Evolutionary conservation across 2,113 vertebrate genomes (phyloP).

Genomic region (Hippoglossus stenolepis): DNA sequence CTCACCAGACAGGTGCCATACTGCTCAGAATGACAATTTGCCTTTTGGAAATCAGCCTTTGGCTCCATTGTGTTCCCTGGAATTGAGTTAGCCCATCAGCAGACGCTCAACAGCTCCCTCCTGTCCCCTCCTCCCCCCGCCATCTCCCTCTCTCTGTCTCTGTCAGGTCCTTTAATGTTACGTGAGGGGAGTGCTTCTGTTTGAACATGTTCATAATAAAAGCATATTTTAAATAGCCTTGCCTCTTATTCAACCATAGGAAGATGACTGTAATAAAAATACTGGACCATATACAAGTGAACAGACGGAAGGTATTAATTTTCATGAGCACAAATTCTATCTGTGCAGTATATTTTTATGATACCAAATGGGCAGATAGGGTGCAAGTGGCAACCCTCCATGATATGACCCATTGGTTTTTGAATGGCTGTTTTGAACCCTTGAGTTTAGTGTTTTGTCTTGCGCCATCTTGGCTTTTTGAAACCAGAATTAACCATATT

Average conservation of each 20-base stretch:
- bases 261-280: conserved; percentile 19
- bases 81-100: conserved; percentile 72
- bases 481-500: too few relatives aligned
- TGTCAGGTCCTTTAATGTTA: conserved; percentile 44
- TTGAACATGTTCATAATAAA: conserved; percentile 30
- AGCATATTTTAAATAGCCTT: conserved; percentile 33
- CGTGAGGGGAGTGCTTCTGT: conserved; percentile 32
- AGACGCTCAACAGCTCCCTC: conserved; percentile 55
- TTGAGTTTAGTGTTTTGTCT: too few relatives aligned
- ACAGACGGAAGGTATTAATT: conserved; percentile 11
- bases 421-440: not conserved
- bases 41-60: conserved; percentile 73
- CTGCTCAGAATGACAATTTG: conserved; percentile 74
- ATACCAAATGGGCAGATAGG: conserved; percentile 1
- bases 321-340: not conserved
- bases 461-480: too few relatives aligned
- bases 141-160: conserved; percentile 10
- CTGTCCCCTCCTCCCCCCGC: not conserved
- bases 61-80: conserved; percentile 69
- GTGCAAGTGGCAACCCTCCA: too few relatives aligned
- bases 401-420: not conserved
- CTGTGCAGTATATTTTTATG: conserved; percentile 8
- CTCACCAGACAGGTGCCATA: conserved; percentile 68
- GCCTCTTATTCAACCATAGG: conserved; percentile 36
- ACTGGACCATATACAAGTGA: conserved; percentile 11